Base-by-base conservation (phyloP, 2,113 vertebrate species). In the Ondatra zibethicus region DNA sequence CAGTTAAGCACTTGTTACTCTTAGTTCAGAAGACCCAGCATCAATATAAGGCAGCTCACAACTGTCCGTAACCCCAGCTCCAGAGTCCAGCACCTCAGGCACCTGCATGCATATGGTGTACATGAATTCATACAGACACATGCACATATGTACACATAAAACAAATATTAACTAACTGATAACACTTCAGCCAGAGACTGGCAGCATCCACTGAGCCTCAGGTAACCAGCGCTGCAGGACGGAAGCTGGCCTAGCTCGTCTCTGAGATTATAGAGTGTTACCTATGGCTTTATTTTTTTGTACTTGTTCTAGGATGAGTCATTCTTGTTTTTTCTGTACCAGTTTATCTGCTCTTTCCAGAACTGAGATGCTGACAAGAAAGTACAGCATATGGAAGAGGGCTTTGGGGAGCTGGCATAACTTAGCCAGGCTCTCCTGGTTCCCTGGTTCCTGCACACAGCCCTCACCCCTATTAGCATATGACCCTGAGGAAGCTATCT, bases 261-360 rank as follows among this genome's bases (percentile, higher is more conserved):
- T 16, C 68, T 36, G 13, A 8, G 45, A 87, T 89, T 27, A 31
- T 36, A 47, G 77, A 63, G 58, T 29, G 9, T 90, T 85, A 76
- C 75, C 70, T 82, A 7, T 88, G 77, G 82, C 6, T 42, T 91
- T 89, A 73, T 88, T 90, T 36, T 77, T 77, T 39, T 88, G 73
- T 42, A 42, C 82, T 25, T 10, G 10, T 86, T 78, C 61, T 66
- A 31, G 82, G 78, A 92, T 82, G 89, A 94, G 61, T 96, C 92
- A 92, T 92, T 88, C 92, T 95, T 80, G 31, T 68, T 91, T 93
- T 93, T 50, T 96, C 73, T 87, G 52, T 92, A n/a, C 47, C 31
- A 96, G 19, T 82, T 92, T 91, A 81, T 88, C 68, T 89, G 45
- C 68, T 91, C 29, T 92, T 78, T 93, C 95, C 31, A 80, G 92